phyloP scores from a whole-genome alignment of 2,113 vertebrate genomes.

The Pedetes capensis region DNA sequence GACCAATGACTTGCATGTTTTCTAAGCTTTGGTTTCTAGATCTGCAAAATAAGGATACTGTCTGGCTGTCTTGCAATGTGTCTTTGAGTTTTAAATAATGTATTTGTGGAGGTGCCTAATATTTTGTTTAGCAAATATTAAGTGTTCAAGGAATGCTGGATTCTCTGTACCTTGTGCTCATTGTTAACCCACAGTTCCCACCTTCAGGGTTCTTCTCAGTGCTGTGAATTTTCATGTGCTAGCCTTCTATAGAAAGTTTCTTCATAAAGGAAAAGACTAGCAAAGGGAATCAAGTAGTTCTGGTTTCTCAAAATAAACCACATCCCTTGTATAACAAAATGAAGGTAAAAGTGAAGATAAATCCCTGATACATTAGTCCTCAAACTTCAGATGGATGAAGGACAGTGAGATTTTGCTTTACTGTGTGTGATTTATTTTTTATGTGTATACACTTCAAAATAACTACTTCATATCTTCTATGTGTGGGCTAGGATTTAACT shows the following conservation, averaged over 20 bases:
- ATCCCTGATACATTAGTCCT: neutral
- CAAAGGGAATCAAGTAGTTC: neutral
- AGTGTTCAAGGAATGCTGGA: neutral
- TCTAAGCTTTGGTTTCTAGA: neutral
- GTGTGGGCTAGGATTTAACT: no score
- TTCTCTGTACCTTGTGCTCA: neutral
- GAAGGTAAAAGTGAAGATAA: neutral
- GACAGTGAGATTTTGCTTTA: neutral
- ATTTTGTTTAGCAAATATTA: neutral
- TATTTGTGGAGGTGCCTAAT: neutral
- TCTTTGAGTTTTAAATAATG: neutral
- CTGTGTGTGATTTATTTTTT: slow-evolving; percentile 12
- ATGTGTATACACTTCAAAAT: neutral
- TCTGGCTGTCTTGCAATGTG: neutral
- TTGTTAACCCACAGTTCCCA: neutral
- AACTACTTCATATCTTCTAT: neutral
- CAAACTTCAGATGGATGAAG: neutral
- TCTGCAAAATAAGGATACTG: neutral
- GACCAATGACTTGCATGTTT: neutral
- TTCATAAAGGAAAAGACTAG: neutral
- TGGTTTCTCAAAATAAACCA: neutral
- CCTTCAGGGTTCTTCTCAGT: neutral
- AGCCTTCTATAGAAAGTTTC: neutral
- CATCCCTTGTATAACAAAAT: neutral
- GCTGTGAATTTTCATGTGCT: neutral